A percentile compares a stretch with the other conserved stretches of the same genome.
phyloP scores from a whole-genome alignment of 1,140 invertebrate genomes.

The Himalopsyche phryganea region DNA sequence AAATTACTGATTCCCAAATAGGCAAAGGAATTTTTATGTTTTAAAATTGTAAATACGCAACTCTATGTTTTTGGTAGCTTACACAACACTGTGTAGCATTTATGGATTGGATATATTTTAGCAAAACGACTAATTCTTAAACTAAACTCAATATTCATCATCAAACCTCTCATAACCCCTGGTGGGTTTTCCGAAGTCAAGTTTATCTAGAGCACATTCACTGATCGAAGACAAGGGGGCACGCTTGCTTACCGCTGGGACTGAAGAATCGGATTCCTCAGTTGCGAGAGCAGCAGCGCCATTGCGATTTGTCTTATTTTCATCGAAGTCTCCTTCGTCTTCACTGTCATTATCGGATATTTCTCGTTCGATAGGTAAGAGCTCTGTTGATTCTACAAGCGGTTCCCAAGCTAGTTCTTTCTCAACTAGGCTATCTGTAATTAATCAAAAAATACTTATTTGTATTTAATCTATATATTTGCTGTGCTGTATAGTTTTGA shows the following conservation, averaged over 20 bases:
- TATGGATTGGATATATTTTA: too few species aligned
- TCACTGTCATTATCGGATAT: constrained; percentile 52
- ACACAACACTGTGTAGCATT: too few species aligned
- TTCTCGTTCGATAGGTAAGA: constrained; percentile 51
- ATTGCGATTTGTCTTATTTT: constrained; percentile 8
- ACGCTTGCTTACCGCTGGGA: constrained; percentile 40
- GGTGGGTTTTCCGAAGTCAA: constrained; percentile 32
- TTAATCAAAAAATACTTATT: too few species aligned
- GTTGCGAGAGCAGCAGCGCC: constrained; percentile 28
- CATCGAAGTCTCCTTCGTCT: constrained; percentile 42
- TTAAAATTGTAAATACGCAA: too few species aligned
- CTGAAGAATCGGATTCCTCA: constrained; percentile 39
- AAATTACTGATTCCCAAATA: too few species aligned
- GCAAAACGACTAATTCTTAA: too few species aligned
- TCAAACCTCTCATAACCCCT: constrained; percentile 19
- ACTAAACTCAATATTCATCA: constrained; percentile 21
- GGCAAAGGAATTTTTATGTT: too few species aligned
- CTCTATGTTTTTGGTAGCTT: too few species aligned
- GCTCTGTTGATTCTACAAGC: constrained; percentile 50
- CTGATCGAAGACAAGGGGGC: constrained; percentile 44
- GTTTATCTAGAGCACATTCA: constrained; percentile 40
- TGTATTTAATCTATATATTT: not conserved
- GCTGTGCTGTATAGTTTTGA: not conserved
- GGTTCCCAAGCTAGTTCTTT: constrained; percentile 52
- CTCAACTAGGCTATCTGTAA: constrained; percentile 42